phyloP scores from a whole-genome alignment of 1,140 invertebrate species.

The Homalodisca vitripennis region DNA sequence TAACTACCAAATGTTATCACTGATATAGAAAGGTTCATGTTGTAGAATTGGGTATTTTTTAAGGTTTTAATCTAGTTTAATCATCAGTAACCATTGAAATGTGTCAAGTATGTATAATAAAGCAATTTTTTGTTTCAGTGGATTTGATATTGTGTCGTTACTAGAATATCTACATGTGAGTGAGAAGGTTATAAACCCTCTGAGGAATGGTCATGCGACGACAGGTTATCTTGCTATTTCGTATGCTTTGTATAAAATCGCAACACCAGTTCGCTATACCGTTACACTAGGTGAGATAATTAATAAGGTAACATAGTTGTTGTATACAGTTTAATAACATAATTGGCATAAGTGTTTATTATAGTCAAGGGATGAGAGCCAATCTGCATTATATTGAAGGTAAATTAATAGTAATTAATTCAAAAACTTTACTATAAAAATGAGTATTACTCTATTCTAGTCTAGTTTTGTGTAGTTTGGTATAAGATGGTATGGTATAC shows the following conservation, averaged over 20 bases:
- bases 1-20: too few relatives aligned
- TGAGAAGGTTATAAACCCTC: slow-evolving; percentile 70
- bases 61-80: slow-evolving; percentile 24
- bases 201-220: slow-evolving; percentile 63
- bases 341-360: too few relatives aligned
- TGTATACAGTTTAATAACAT: too few relatives aligned
- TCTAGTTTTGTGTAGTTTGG: too few relatives aligned
- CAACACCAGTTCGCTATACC: slow-evolving; percentile 85
- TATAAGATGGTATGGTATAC: too few relatives aligned
- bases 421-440: too few relatives aligned
- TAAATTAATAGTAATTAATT: too few relatives aligned
- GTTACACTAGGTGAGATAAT: slow-evolving; percentile 82
- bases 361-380: too few relatives aligned
- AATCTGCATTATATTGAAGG: not conserved
- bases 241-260: slow-evolving; percentile 89
- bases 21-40: slow-evolving; percentile 2
- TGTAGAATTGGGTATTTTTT: slow-evolving; percentile 14
- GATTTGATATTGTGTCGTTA: slow-evolving; percentile 78
- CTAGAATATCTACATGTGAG: slow-evolving; percentile 72
- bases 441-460: too few relatives aligned
- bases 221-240: slow-evolving; percentile 86
- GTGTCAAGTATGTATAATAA: not conserved
- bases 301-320: too few relatives aligned
- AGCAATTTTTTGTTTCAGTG: slow-evolving; percentile 61
- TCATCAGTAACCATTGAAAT: not conserved